phyloP scores from a whole-genome alignment of 2,113 vertebrate genomes.

The Heterochromis multidens region DNA sequence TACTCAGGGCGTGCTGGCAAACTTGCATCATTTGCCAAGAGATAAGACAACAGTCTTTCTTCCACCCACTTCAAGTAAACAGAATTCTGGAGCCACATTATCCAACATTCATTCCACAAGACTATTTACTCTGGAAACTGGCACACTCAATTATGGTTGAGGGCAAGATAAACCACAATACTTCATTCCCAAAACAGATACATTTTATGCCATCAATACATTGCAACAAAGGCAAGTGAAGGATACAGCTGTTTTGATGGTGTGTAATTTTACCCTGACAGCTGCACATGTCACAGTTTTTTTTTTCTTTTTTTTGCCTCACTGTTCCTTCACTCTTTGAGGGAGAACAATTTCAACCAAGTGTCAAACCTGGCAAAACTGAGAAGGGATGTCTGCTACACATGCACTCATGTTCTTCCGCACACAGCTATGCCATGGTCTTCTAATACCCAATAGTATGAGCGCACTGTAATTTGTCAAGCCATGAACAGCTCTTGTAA shows the following conservation, averaged over 20 bases:
- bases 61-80: not conserved
- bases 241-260: not conserved
- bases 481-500: constrained; percentile 52
- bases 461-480: constrained; percentile 58
- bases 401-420: not conserved
- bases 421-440: constrained; percentile 3
- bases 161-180: not conserved
- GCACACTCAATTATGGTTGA: not conserved
- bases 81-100: not conserved
- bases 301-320: not conserved
- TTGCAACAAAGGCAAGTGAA: not conserved
- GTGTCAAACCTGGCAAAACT: constrained; percentile 40
- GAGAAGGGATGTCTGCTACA: constrained; percentile 4
- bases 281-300: not conserved
- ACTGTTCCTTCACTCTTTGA: not conserved
- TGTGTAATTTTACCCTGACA: not conserved
- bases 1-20: not conserved
- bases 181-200: not conserved
- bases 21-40: constrained; percentile 5
- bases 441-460: constrained; percentile 46
- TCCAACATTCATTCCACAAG: not conserved
- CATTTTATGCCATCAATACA: not conserved
- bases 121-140: constrained; percentile 4
- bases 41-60: not conserved
- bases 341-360: constrained; percentile 14